phyloP scores from a whole-genome alignment of 1,140 invertebrate species.

The Magallana angulata region DNA sequence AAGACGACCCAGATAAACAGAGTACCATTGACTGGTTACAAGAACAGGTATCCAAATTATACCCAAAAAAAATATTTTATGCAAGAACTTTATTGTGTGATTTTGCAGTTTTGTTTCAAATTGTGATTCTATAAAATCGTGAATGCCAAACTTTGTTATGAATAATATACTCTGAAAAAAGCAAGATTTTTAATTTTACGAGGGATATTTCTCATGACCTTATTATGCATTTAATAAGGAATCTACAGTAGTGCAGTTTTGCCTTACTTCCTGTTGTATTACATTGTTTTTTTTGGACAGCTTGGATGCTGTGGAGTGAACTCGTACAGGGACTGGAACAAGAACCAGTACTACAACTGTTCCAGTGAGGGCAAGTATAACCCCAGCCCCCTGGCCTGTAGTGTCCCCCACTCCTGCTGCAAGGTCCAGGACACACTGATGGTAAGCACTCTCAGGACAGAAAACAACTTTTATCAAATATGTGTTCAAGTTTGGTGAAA shows the following conservation, averaged over 20 bases:
- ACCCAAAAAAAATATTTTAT: too few relatives aligned
- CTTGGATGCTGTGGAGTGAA: constrained; percentile 47
- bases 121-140: too few relatives aligned
- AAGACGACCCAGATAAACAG: constrained; percentile 93
- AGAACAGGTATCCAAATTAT: constrained; percentile 85
- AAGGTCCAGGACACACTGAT: constrained; percentile 44
- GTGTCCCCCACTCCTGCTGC: constrained; percentile 58
- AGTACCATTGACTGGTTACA: constrained; percentile 92
- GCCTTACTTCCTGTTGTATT: neutral
- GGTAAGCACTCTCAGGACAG: constrained; percentile 10
- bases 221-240: too few relatives aligned
- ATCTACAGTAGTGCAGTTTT: too few relatives aligned
- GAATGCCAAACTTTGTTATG: too few relatives aligned
- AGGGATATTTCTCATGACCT: too few relatives aligned
- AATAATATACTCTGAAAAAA: too few relatives aligned
- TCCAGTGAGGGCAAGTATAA: constrained; percentile 19
- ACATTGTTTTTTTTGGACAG: neutral
- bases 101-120: too few relatives aligned
- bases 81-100: too few relatives aligned
- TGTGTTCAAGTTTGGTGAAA: too few relatives aligned
- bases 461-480: neutral
- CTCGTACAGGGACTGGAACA: constrained; percentile 46
- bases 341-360: constrained; percentile 53
- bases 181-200: too few relatives aligned
- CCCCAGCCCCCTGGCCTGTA: constrained; percentile 41